Base-by-base conservation (phyloP, 2,888 invertebrate species). In the Lasioglossum villosulum region DNA sequence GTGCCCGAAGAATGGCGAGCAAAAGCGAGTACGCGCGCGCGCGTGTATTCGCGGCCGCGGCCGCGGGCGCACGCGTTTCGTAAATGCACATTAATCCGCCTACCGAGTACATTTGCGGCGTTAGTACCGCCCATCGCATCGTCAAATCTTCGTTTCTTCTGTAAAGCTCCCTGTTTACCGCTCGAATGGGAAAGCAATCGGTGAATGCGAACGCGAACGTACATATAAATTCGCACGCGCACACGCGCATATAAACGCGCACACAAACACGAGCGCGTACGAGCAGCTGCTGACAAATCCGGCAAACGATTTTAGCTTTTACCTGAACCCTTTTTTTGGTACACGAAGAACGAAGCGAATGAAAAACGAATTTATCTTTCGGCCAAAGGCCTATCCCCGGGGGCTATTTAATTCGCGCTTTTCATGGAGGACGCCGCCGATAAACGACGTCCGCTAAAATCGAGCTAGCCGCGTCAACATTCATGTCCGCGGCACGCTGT, bases 21-120 rank as follows among this genome's bases (percentile, higher is more conserved):
- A 56, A 56, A 56, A 56, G 56, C 56, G 56, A 56, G 3, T 56
- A 56, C n/a, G n/a, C n/a, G 68, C 30, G 48, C 52, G 30, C 87
- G 84, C 83, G 84, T 83, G 90, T 19, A 63, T 19, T 19, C 63
- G 63, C 63, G 63, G 63, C 63, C 30, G 79, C 39, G 72, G 27
- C 27, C 86, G 84, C 82, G 84, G 86, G 82, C 85, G 78, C 78
- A 68, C 84, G 90, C 83, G 91, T 92, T 93, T 92, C 86, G 91
- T 91, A 93, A 93, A 92, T 93, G 91, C 91, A 89, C 91, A 91
- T 92, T 93, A 93, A 94, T 93, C 92, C 92, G 90, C 89, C 89
- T 90, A 90, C 89, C 89, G 89, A 91, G 90, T 90, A 92, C 89
- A 92, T 92, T 92, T 92, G 91, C 89, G 91, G 91, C 87, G 86